A percentile compares a stretch with the other conserved stretches of the same genome.
Conservation (phyloP, 2,113 vertebrate genomes). For the Corydoras sp. region DNA sequence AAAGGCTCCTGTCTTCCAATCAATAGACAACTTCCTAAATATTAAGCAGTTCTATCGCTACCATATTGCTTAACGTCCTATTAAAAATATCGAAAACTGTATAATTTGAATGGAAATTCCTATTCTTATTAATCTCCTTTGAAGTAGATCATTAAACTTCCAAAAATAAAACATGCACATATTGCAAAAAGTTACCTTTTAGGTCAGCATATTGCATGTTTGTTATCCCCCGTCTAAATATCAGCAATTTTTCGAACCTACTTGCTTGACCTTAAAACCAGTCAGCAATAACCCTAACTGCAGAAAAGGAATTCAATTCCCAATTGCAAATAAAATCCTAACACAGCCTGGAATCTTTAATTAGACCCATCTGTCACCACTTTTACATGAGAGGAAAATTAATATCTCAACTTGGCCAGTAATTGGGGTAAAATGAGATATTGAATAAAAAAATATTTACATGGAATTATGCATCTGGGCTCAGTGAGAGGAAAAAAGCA, state of each 20-base stretch:
- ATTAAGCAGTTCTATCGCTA: too few species aligned
- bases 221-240: neutral
- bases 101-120: too few species aligned
- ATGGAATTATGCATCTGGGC: conserved; percentile 12
- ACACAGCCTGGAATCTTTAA: conserved; percentile 29
- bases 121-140: neutral
- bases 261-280: conserved; percentile 5
- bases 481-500: conserved; percentile 10
- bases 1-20: too few species aligned
- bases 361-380: conserved; percentile 32
- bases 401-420: conserved; percentile 30
- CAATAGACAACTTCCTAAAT: too few species aligned
- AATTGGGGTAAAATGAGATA: conserved; percentile 29
- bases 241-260: neutral
- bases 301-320: conserved; percentile 7
- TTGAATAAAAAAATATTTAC: conserved; percentile 32
- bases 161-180: neutral
- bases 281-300: conserved; percentile 8
- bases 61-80: too few species aligned
- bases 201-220: neutral
- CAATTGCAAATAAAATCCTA: conserved; percentile 10
- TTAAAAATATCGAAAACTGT: too few species aligned
- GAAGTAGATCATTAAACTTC: neutral
- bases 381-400: conserved; percentile 12
- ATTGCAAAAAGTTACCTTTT: neutral